phyloP scores from a whole-genome alignment of 1,140 invertebrate species.

The Hypsibius dujardini region DNA sequence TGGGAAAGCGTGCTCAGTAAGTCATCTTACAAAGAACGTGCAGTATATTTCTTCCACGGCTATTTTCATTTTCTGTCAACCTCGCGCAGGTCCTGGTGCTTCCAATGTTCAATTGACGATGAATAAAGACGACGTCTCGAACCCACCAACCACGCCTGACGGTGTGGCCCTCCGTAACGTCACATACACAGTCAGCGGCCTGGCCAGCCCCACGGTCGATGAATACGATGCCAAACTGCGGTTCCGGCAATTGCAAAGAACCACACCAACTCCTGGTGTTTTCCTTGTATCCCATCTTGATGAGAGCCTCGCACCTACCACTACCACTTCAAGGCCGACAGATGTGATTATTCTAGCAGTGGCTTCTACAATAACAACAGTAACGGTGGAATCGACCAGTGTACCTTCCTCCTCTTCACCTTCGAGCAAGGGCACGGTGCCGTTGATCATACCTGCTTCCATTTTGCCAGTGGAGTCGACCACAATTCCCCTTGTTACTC shows the following conservation, averaged over 20 bases:
- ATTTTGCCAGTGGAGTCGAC: too few species aligned
- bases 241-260: neutral
- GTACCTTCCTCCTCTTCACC: neutral
- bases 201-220: neutral
- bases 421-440: neutral
- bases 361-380: neutral
- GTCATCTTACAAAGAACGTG: too few species aligned
- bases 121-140: neutral
- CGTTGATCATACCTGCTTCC: too few species aligned
- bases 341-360: neutral
- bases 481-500: too few species aligned
- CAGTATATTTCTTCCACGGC: too few species aligned
- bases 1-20: neutral
- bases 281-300: neutral
- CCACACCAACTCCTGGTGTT: neutral
- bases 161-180: neutral
- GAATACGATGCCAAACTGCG: neutral
- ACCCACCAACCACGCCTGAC: neutral
- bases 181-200: neutral
- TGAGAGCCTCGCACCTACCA: neutral
- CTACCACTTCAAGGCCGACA: neutral
- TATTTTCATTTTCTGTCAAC: neutral
- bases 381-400: neutral
- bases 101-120: neutral
- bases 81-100: neutral